A percentile compares a stretch with the other conserved stretches of the same genome.
These are phyloP conservation scores for Synergus laeviventris DNA, from an alignment of 2,888 invertebrate genomes.

Conservation along the genomic window DNA sequence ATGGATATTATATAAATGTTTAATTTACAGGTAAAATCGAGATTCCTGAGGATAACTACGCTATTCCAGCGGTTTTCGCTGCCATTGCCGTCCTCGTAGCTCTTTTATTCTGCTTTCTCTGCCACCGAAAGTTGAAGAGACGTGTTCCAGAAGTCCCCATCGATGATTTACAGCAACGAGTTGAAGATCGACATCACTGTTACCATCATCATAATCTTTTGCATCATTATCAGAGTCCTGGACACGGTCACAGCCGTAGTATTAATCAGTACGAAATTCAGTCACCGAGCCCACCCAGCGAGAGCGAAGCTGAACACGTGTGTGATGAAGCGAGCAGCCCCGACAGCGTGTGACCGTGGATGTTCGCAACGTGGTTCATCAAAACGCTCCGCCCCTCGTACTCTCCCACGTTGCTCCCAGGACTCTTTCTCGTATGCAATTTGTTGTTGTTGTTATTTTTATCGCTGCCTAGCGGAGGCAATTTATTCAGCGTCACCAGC, in stretches of 20 bases:
- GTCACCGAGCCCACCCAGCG: conserved; percentile 67
- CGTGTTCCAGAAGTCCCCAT: conserved; percentile 66
- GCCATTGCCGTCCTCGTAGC: conserved; percentile 76
- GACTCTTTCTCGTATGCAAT: conserved; percentile 55
- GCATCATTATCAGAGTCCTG: conserved; percentile 54
- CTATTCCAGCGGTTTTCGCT: conserved; percentile 77
- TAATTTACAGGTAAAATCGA: conserved; percentile 75
- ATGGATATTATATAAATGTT: not conserved
- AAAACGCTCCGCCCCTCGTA: conserved; percentile 44
- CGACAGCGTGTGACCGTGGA: conserved; percentile 68
- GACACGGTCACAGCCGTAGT: conserved; percentile 60
- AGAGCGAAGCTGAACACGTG: conserved; percentile 52
- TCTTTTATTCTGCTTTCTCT: conserved; percentile 78
- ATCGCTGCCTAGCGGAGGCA: conserved; percentile 55
- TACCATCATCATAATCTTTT: conserved; percentile 63
- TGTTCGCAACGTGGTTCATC: conserved; percentile 53
- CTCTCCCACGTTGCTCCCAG: conserved; percentile 53
- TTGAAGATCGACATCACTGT: conserved; percentile 67
- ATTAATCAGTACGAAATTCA: conserved; percentile 53
- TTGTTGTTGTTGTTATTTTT: conserved; percentile 54
- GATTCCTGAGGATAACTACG: conserved; percentile 80
- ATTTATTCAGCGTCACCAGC: conserved; percentile 55
- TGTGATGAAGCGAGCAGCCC: conserved; percentile 66
- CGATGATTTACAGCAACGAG: conserved; percentile 66
- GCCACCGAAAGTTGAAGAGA: conserved; percentile 77